phyloP scores from a whole-genome alignment of 2,797 vertebrate genomes.

The Agapornis canus region DNA sequence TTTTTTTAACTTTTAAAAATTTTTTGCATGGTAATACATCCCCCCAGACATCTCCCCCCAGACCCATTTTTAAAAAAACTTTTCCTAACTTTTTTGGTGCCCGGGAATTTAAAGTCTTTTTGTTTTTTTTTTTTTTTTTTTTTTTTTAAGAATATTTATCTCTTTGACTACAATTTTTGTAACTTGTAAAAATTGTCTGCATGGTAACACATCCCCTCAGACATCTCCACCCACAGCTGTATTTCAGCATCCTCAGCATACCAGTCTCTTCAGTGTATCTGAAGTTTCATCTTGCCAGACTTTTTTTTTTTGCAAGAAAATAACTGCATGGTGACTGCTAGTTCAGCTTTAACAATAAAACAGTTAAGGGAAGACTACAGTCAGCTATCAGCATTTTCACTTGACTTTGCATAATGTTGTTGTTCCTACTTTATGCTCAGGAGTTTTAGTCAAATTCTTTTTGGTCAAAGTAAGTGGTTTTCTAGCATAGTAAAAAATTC shows the following conservation, averaged over 20 bases:
- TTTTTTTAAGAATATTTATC: background rate
- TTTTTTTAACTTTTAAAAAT: background rate
- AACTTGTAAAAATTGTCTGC: background rate
- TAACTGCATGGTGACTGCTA: background rate
- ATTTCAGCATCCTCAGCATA: slow-evolving; percentile 6
- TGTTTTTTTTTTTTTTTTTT: background rate
- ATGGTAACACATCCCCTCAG: background rate
- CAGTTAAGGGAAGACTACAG: background rate
- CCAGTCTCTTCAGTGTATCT: background rate
- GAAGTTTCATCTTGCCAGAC: background rate
- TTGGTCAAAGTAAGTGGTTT: background rate
- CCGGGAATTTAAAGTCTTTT: too few relatives aligned
- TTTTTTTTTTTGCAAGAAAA: background rate
- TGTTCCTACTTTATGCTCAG: background rate
- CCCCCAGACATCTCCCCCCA: background rate
- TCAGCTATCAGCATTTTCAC: background rate
- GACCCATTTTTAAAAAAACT: too few relatives aligned
- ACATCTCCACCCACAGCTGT: background rate
- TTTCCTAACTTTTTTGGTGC: too few relatives aligned
- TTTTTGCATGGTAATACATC: background rate
- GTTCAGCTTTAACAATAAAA: background rate
- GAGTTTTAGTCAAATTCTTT: background rate
- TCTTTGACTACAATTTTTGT: background rate
- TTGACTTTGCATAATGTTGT: background rate
- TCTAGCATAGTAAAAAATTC: background rate